Conservation (phyloP, 2,797 vertebrate species). For the Myioborus miniatus region DNA sequence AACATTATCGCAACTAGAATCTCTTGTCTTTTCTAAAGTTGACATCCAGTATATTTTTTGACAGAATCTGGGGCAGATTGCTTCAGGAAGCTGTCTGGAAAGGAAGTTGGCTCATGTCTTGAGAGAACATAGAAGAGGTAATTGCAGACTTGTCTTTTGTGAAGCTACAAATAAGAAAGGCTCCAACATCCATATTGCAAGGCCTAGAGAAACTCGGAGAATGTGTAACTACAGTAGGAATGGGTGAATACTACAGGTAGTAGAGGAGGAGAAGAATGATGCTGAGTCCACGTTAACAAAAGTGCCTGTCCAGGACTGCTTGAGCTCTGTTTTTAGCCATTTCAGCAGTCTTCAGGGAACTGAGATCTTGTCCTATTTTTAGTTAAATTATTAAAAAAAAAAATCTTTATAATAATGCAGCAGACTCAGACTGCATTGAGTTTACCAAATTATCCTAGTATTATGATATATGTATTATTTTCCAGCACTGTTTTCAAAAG, state of each 20-base stretch:
- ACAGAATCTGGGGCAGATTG: background rate
- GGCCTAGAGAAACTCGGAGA: background rate
- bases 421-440: background rate
- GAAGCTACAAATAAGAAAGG: background rate
- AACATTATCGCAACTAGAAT: background rate
- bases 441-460: background rate
- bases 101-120: background rate
- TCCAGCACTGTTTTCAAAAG: background rate
- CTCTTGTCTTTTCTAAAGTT: background rate
- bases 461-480: background rate
- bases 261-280: background rate
- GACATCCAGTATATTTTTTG: background rate
- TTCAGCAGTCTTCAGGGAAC: background rate
- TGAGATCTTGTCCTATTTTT: background rate
- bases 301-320: background rate
- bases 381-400: background rate
- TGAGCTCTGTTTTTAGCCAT: background rate
- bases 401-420: background rate
- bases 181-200: background rate
- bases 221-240: background rate
- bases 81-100: background rate
- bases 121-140: background rate
- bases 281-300: background rate
- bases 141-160: background rate
- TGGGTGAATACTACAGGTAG: background rate